Evolutionary conservation across 1,140 invertebrate genomes (phyloP).

Genomic region (Leptopilina boulardi): DNA sequence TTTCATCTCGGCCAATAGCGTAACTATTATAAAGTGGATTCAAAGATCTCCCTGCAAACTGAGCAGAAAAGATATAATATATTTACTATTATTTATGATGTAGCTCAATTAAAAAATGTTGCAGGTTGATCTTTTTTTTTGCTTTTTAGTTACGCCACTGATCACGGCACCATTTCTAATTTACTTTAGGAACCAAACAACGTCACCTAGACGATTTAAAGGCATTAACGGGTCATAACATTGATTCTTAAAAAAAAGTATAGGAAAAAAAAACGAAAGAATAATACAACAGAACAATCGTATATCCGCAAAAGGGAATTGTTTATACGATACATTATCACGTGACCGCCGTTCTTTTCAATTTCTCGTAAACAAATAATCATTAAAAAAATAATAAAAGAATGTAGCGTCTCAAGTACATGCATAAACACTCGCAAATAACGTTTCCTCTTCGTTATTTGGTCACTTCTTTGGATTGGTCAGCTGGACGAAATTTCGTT

Average conservation of each 20-base stretch:
- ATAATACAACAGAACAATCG: conserved; percentile 53
- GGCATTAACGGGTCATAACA: conserved; percentile 16
- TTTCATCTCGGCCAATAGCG: background rate
- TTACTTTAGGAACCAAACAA: background rate
- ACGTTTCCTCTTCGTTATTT: conserved; percentile 73
- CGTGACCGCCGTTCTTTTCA: conserved; percentile 63
- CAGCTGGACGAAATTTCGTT: conserved; percentile 74
- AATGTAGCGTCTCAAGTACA: conserved; percentile 66
- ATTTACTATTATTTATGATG: too few species aligned
- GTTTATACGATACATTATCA: conserved; percentile 66
- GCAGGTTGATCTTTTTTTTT: too few species aligned
- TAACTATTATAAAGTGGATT: too few species aligned
- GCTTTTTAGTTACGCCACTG: too few species aligned
- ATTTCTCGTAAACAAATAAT: conserved; percentile 46
- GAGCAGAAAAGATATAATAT: too few species aligned
- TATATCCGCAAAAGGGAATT: conserved; percentile 58
- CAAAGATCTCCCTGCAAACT: too few species aligned
- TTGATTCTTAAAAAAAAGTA: background rate
- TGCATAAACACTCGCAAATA: conserved; percentile 69
- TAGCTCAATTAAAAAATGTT: too few species aligned
- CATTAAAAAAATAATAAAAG: conserved; percentile 45
- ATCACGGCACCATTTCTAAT: background rate
- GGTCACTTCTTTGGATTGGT: conserved; percentile 77
- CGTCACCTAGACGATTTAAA: conserved; percentile 1
- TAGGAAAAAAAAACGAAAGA: conserved; percentile 11